These are phyloP conservation scores for Euphydryas editha DNA, from an alignment of 2,888 invertebrate species.

Conservation along the genomic window DNA sequence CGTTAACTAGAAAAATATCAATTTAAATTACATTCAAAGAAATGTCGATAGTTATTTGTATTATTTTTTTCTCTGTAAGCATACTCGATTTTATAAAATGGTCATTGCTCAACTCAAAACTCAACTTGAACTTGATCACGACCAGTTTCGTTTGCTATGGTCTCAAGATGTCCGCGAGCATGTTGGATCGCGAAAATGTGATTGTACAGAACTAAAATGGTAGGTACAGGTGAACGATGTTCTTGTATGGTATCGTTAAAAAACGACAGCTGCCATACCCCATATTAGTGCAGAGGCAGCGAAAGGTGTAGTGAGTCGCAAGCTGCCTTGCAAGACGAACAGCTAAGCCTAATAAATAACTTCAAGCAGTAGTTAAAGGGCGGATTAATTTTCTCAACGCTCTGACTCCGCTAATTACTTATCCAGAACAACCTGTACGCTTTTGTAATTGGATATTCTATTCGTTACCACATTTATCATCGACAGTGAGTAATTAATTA, in stretches of 20 bases:
- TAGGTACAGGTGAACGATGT: constrained; percentile 49
- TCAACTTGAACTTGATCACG: constrained; percentile 24
- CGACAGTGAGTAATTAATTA: constrained; percentile 65
- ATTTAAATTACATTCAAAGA: constrained; percentile 17
- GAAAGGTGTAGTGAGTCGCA: constrained; percentile 59
- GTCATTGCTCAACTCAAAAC: constrained; percentile 22
- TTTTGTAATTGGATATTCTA: constrained; percentile 49
- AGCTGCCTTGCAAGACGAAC: constrained; percentile 49
- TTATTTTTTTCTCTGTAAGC: constrained; percentile 21
- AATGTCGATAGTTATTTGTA: constrained; percentile 13
- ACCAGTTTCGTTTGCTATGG: constrained; percentile 45
- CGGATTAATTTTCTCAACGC: constrained; percentile 56
- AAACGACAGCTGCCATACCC: constrained; percentile 59
- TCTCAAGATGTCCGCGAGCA: constrained; percentile 45
- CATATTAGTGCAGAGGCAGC: constrained; percentile 56
- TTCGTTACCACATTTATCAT: constrained; percentile 41
- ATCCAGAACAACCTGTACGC: constrained; percentile 45
- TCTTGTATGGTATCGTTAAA: constrained; percentile 57
- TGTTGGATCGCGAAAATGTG: constrained; percentile 49
- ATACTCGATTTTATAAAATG: constrained; percentile 31
- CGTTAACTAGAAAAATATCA: not conserved
- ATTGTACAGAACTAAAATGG: constrained; percentile 53
- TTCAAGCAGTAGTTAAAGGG: constrained; percentile 48
- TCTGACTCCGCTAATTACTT: constrained; percentile 40
- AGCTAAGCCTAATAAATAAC: constrained; percentile 53